Evolutionary conservation across 2,888 invertebrate species (phyloP).

Genomic region (Muschampia plurimacula): DNA sequence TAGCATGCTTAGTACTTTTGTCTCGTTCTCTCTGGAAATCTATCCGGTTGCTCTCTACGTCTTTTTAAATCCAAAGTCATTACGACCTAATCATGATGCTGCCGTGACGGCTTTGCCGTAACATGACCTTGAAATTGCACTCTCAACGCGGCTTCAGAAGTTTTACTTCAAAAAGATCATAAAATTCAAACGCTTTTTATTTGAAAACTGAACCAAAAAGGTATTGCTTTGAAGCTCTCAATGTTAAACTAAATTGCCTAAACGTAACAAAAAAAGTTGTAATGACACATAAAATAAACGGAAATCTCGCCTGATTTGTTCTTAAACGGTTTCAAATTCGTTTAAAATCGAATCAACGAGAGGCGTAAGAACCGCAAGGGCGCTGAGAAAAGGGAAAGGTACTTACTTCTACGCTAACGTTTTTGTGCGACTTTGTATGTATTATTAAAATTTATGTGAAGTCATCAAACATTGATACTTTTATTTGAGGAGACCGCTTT

Average conservation of each 20-base stretch:
- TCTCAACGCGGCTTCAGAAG: no score
- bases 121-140: no score
- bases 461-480: neutral
- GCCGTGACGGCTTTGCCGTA: no score
- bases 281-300: constrained; percentile 24
- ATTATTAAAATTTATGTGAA: neutral
- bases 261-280: constrained; percentile 11
- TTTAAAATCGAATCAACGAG: constrained; percentile 30
- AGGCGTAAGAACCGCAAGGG: constrained; percentile 23
- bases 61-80: no score
- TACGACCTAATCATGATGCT: no score
- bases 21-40: no score
- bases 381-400: neutral
- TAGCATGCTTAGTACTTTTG: no score
- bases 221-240: neutral
- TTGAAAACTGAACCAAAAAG: neutral
- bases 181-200: neutral
- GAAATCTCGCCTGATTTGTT: constrained; percentile 18
- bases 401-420: neutral
- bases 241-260: constrained; percentile 10
- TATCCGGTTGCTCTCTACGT: no score
- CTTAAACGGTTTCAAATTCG: constrained; percentile 36
- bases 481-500: neutral
- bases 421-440: neutral
- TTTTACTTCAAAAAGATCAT: neutral